Evolutionary conservation across 2,113 vertebrate species (phyloP).

Genomic region (Indicator maculatus): DNA sequence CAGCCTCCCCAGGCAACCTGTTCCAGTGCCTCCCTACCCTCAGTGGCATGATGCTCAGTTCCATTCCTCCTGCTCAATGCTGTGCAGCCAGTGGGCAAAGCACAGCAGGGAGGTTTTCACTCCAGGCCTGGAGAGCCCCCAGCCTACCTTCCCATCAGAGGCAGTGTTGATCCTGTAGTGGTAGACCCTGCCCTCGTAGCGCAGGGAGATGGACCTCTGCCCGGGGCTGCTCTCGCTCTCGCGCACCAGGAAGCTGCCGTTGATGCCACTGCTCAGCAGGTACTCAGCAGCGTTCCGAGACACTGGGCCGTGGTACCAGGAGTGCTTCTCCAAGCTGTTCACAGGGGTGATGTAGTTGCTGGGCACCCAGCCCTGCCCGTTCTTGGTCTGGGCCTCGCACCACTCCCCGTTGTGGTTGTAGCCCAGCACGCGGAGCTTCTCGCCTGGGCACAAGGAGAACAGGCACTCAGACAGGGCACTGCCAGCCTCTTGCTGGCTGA

Average conservation of each 20-base stretch:
- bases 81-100: not conserved
- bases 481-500: not conserved
- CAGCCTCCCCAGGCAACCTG: too few relatives aligned
- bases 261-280: slow-evolving; percentile 86
- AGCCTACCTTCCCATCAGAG: slow-evolving; percentile 91
- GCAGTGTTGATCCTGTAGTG: slow-evolving; percentile 99
- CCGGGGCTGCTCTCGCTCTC: slow-evolving; percentile 87
- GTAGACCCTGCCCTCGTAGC: slow-evolving; percentile 90
- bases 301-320: slow-evolving; percentile 86
- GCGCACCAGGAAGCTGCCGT: slow-evolving; percentile 86
- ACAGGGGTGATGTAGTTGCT: slow-evolving; percentile 89
- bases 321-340: slow-evolving; percentile 87
- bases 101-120: accelerated
- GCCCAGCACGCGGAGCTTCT: slow-evolving; percentile 86
- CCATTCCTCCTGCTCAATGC: accelerated
- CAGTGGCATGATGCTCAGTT: not conserved
- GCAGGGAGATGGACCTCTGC: slow-evolving; percentile 83
- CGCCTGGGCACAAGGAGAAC: slow-evolving; percentile 68
- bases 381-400: slow-evolving; percentile 87
- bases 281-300: slow-evolving; percentile 84
- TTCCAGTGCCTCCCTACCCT: too few relatives aligned
- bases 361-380: slow-evolving; percentile 87
- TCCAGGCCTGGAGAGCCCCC: accelerated
- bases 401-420: slow-evolving; percentile 89
- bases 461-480: not conserved